Base-by-base conservation (phyloP, 2,888 invertebrate species). In the Diloba caeruleocephala region DNA sequence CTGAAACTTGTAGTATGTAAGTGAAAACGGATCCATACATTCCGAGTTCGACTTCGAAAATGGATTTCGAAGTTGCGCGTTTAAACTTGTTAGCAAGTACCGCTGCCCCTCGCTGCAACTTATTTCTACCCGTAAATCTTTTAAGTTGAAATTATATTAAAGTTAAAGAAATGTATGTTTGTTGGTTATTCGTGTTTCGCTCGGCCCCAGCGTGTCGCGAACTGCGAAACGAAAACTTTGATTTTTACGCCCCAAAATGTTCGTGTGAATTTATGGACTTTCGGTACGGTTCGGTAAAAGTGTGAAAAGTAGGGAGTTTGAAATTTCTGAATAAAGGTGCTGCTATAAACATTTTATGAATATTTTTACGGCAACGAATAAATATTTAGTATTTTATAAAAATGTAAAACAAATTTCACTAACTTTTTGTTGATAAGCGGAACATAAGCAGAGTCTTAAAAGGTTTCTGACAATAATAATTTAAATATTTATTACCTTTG, bases 11-110 rank as follows among this genome's bases (percentile, higher is more conserved):
- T 46, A 50, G 36, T 46, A 52, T 48, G 57, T 72, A 60, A 72
- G 68, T 75, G 64, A 66, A 75, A 73, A 57, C 38, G 50, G 23
- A 58, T 64, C 61, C 52, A 63, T 63, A 69, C 46, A 71, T 67
- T 33, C 43, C 34, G 25, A 52, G 36, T 55, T 54, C 28, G 44
- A 82, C 81, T 77, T 83, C 79, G 68, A 75, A 79, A 82, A 84
- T 81, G 79, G 78, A 74, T 81, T 75, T 48, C 64, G 37, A 82
- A 84, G 79, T 87, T 82, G 42, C 59, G 45, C 78, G 72, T 79
- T 84, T 82, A 71, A 85, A 84, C 81, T 87, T 83, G 80, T 84
- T 83, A 75, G 68, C 58, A 42, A 55, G 64, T 36, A 39, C 48
- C 25, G 17, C 21, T n/a, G 26, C 53, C 32, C 55, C n/a, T n/a